These are phyloP conservation scores for Macroramphosus scolopax DNA, from an alignment of 2,797 vertebrate species.

Conservation along the genomic window DNA sequence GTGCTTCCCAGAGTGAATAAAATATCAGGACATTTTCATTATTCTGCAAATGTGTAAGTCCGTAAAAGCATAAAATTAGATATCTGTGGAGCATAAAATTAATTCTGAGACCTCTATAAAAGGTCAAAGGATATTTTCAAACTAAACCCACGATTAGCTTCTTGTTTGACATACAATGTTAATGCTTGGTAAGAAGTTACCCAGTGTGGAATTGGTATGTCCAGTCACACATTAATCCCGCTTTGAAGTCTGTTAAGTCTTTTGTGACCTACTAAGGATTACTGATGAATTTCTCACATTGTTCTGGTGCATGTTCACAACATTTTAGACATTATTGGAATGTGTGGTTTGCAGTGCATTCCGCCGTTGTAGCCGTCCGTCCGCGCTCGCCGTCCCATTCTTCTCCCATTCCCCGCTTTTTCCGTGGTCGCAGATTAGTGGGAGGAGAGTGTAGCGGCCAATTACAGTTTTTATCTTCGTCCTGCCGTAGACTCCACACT, in stretches of 20 bases:
- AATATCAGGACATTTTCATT: conserved; percentile 68
- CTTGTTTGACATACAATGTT: conserved; percentile 72
- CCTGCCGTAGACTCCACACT: conserved; percentile 57
- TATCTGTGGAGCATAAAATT: conserved; percentile 76
- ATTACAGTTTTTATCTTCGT: conserved; percentile 75
- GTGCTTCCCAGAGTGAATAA: conserved; percentile 53
- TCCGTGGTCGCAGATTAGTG: conserved; percentile 57
- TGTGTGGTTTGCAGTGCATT: conserved; percentile 19
- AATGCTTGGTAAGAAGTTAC: conserved; percentile 69
- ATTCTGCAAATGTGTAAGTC: conserved; percentile 69
- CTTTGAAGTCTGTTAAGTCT: conserved; percentile 72
- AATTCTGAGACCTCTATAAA: conserved; percentile 73
- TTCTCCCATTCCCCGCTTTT: conserved; percentile 44
- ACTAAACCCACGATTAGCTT: conserved; percentile 72
- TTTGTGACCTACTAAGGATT: conserved; percentile 70
- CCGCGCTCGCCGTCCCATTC: conserved; percentile 25
- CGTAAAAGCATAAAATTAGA: conserved; percentile 78
- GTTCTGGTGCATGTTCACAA: conserved; percentile 55
- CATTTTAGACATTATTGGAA: conserved; percentile 43
- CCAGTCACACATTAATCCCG: conserved; percentile 72
- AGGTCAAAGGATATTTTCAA: conserved; percentile 77
- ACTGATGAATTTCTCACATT: conserved; percentile 59
- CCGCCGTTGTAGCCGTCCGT: conserved; percentile 39
- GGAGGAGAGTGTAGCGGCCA: conserved; percentile 62
- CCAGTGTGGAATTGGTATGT: conserved; percentile 71